Evolutionary conservation across 2,888 invertebrate genomes (phyloP), one percentile per base, ranked within the genome.

Genomic region (Nasonovia ribisnigri): DNA sequence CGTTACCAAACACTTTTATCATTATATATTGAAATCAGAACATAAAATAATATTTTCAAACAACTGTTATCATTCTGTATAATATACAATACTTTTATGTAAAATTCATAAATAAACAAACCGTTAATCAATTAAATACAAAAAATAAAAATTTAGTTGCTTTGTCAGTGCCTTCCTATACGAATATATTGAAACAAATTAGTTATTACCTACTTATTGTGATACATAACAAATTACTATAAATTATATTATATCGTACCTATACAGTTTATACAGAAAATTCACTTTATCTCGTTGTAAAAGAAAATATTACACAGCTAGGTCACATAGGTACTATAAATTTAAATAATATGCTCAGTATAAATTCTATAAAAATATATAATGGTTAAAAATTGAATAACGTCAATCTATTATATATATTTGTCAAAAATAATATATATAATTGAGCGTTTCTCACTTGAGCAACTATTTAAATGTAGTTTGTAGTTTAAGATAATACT

Each of bases 211-310:
- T 57, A 43, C 16, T 11, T 57, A 43, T 51, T 89, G 42, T 11
- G 0, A 57, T 51, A 88, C 1, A 4, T 51, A 36, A 48, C 13
- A 51, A 90, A 90, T 42, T 1, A 24, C 36, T 51, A 36, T n/a
- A n/a, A 67, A 42, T 16, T 60, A 36, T 46, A 46, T 10, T 46
- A 46, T 46, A 46, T n/a, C n/a, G 11, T 48, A 48, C 2, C 29
- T 46, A 24, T 89, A 48, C 60, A 67, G 67, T n/a, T n/a, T 67
- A n/a, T 46, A 46, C 67, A 67, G 43, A 43, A 90, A 67, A 90
- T 90, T 67, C 46, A n/a, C 4, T 90, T 90, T 90, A n/a, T n/a
- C 16, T 67, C 10, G 43, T 57, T 29, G 16, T 89, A 4, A 89
- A 57, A 89, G 13, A 57, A 29, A 57, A 29, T 42, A 84, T 42